phyloP scores from a whole-genome alignment of 2,888 invertebrate species.

The Agrotis segetum region DNA sequence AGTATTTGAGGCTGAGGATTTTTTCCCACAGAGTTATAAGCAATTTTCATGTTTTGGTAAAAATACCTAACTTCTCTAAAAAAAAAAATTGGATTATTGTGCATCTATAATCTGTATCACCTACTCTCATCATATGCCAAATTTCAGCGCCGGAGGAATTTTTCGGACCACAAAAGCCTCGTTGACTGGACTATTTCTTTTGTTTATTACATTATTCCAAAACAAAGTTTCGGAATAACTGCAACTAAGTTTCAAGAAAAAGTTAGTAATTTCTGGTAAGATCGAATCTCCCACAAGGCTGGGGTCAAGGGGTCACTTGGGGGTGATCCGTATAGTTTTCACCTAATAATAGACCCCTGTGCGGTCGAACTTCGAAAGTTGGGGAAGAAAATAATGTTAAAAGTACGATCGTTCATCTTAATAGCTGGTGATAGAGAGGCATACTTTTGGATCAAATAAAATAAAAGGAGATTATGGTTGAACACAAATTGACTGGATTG shows the following conservation, averaged over 20 bases:
- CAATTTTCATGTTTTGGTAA: too few species aligned
- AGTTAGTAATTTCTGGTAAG: slow-evolving; percentile 16
- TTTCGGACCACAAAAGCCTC: too few species aligned
- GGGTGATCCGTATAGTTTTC: slow-evolving; percentile 41
- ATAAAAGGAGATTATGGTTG: not conserved
- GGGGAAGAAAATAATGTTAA: slow-evolving; percentile 19
- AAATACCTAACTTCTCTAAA: too few species aligned
- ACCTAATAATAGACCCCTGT: slow-evolving; percentile 24
- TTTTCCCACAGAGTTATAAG: too few species aligned
- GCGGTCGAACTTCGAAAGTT: slow-evolving; percentile 34
- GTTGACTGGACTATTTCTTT: too few species aligned
- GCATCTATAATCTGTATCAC: too few species aligned
- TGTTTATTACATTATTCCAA: not conserved
- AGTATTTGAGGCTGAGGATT: too few species aligned
- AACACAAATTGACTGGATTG: not conserved
- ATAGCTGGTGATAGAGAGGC: not conserved
- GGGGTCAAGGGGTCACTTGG: slow-evolving; percentile 25
- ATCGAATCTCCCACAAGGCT: slow-evolving; percentile 7
- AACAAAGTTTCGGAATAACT: not conserved
- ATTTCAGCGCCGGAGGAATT: too few species aligned
- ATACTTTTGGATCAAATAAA: not conserved
- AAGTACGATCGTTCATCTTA: slow-evolving; percentile 24
- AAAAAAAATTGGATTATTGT: too few species aligned
- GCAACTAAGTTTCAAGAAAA: slow-evolving; percentile 6
- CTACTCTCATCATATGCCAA: too few species aligned